A percentile compares a stretch with the other conserved stretches of the same genome.
Evolutionary conservation across 2,888 invertebrate genomes (phyloP).

Genomic region (Scelioninae gen. 1): DNA sequence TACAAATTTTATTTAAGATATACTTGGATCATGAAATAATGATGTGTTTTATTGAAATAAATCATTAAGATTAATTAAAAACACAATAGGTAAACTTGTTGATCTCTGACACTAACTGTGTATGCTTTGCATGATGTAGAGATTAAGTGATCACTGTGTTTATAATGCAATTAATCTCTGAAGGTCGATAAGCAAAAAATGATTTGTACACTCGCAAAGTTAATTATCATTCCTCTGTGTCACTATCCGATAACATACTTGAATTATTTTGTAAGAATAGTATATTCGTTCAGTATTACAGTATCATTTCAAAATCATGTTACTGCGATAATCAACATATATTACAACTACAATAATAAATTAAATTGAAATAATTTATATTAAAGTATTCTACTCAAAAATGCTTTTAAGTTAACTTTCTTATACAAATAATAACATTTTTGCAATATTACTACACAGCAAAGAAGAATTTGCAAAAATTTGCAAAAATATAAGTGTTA

Average conservation of each 20-base stretch:
- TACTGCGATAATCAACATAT: neutral
- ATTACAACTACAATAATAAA: no score
- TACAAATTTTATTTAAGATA: neutral
- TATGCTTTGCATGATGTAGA: slow-evolving; percentile 17
- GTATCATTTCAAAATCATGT: neutral
- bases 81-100: neutral
- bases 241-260: slow-evolving; percentile 3
- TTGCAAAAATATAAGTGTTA: no score
- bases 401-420: no score
- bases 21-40: neutral
- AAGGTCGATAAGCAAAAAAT: slow-evolving; percentile 13
- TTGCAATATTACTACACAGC: no score
- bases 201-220: slow-evolving; percentile 7
- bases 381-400: no score
- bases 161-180: slow-evolving; percentile 24
- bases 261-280: neutral
- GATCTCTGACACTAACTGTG: slow-evolving; percentile 12
- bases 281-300: neutral
- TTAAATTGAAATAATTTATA: no score
- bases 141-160: slow-evolving; percentile 13
- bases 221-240: slow-evolving; percentile 6
- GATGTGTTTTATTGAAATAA: neutral
- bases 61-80: neutral
- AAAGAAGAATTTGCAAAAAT: no score
- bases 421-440: no score